Conservation (phyloP, 2,113 vertebrate genomes). For the Vidua chalybeata region DNA sequence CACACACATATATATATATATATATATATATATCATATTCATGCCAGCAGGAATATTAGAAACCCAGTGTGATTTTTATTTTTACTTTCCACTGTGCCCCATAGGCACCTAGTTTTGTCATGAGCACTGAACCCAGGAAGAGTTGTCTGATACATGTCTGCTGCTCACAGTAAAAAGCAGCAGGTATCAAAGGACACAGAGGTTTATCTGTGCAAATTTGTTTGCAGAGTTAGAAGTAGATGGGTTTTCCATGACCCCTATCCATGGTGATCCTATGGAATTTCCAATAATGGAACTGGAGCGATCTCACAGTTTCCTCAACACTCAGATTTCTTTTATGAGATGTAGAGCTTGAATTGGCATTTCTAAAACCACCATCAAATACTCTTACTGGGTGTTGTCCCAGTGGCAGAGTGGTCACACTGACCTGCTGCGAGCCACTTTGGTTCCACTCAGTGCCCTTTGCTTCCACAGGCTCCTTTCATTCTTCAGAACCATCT, state of each 20-base stretch:
- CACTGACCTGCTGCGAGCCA: accelerated
- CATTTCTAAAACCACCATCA: not conserved
- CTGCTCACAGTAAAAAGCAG: not conserved
- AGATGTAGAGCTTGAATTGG: not conserved
- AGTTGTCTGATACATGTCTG: not conserved
- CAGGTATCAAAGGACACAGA: not conserved
- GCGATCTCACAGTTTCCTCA: not conserved
- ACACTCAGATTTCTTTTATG: not conserved
- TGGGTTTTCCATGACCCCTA: not conserved
- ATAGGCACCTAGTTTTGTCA: accelerated
- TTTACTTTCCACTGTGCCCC: not conserved
- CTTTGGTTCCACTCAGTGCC: accelerated
- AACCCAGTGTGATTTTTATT: not conserved
- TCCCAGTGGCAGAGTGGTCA: not conserved
- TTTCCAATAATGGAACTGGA: not conserved
- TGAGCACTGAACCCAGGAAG: not conserved
- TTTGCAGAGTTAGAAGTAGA: accelerated
- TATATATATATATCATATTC: not conserved
- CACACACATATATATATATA: not conserved
- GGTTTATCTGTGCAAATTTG: not conserved
- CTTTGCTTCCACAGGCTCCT: not conserved
- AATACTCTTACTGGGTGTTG: not conserved
- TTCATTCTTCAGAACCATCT: not conserved
- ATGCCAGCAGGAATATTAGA: not conserved
- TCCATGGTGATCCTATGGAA: not conserved